Evolutionary conservation across 1,140 invertebrate species (phyloP), one percentile per base, ranked within the genome.

Genomic region (Lepidurus apus): DNA sequence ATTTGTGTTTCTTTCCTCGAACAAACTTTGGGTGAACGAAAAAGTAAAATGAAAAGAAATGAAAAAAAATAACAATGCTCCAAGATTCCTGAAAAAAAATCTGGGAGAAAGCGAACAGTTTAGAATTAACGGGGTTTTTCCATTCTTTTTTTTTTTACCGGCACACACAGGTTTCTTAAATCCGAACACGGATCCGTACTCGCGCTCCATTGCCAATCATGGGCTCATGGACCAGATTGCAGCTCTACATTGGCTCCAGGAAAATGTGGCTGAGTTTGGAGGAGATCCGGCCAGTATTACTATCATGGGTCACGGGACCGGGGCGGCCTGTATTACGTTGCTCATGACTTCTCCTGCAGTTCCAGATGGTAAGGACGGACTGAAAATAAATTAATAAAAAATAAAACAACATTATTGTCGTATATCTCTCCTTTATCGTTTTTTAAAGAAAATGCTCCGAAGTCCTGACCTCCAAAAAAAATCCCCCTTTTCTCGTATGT

Each of bases 201-300:
- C 91, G 78, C 90, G 90, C 81, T 93, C 90, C 73, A 94, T 92
- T 81, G 94, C 93, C 21, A 98, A 98, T 88, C 96, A 97, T 84
- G 96, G 95, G 0, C 88, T 98, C 21, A 94, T 98, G 92, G 96
- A 98, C 85, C 94, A 97, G 85, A 94, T 97, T 82, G 95, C 95
- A 0, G 94, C 94, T 0, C 86, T 96, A 44, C 94, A 96, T 82
- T 96, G 95, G 95, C 91, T 98, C 65, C 93, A 97, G 83, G 94
- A 97, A 84, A 98, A 98, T 84, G 95, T 98, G 44, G 93, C 89
- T 2, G 90, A 91, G 79, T 98, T 98, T 83, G 95, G 95, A 21
- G 96, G 96, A 1, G 95, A 98, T 87, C 90, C 94, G 0, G 90
- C 90, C 17, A 96, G 95, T 83, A 94, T 98, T n/a, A 98, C 97